Evolutionary conservation across 2,797 vertebrate genomes (phyloP).

Genomic region (Phalanger gymnotis): DNA sequence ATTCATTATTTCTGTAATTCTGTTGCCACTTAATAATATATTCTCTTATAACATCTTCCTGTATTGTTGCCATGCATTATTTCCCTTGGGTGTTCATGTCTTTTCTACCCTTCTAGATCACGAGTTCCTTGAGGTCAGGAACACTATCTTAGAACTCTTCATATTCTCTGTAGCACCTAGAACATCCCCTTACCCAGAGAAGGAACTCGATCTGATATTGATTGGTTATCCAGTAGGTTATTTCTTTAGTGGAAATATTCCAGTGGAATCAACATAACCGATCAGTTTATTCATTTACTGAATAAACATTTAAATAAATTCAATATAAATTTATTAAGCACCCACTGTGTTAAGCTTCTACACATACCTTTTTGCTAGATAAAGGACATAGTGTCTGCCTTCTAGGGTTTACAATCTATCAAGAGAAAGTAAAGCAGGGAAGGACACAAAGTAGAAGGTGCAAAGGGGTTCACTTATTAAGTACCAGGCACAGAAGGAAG

Average conservation of each 20-base stretch:
- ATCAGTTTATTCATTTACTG: constrained; percentile 11
- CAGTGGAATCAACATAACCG: neutral
- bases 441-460: constrained; percentile 11
- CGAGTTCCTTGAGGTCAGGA: neutral
- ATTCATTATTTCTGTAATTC: neutral
- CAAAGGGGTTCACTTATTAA: neutral
- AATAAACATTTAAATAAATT: neutral
- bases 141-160: neutral
- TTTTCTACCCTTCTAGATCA: constrained; percentile 8
- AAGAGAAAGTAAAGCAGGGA: constrained; percentile 11
- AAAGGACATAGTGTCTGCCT: neutral
- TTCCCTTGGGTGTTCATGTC: neutral
- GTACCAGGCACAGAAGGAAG: neutral
- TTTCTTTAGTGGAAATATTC: neutral
- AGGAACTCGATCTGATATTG: neutral
- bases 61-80: neutral
- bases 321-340: neutral
- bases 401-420: constrained; percentile 7
- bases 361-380: constrained; percentile 4
- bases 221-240: neutral
- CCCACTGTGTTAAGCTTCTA: neutral
- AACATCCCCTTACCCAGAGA: neutral
- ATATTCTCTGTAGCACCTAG: neutral
- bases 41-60: neutral
- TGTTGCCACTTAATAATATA: neutral